These are phyloP conservation scores for Salvelinus alpinus DNA, from an alignment of 2,113 vertebrate species.

Conservation along the genomic window DNA sequence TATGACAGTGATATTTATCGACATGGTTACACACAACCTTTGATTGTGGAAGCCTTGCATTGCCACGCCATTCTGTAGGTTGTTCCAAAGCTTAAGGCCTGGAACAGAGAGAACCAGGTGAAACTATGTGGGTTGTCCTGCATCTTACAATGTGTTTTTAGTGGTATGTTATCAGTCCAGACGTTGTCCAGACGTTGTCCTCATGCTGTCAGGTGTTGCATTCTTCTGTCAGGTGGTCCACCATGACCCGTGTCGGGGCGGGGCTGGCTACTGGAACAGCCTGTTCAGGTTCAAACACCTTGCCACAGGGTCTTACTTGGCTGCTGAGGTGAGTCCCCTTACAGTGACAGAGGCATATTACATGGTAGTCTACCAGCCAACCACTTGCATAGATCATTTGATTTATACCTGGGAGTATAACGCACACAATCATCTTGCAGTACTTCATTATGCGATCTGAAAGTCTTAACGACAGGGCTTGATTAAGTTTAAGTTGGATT, in stretches of 20 bases:
- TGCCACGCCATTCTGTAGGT: no score
- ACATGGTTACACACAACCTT: no score
- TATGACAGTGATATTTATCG: not conserved
- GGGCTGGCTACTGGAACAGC: slow-evolving; percentile 98
- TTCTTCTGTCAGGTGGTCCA: slow-evolving; percentile 80
- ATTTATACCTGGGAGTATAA: not conserved
- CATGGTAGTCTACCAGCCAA: not conserved
- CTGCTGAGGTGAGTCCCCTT: slow-evolving; percentile 85
- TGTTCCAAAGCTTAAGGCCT: no score
- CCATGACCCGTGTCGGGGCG: slow-evolving; percentile 93
- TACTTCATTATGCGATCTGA: no score
- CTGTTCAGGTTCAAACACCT: slow-evolving; percentile 98
- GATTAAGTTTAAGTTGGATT: no score
- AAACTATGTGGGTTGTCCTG: not conserved
- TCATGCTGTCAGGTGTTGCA: not conserved
- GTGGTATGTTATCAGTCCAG: not conserved
- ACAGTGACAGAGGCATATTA: slow-evolving; percentile 30
- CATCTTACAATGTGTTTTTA: not conserved
- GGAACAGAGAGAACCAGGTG: not conserved
- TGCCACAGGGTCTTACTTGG: slow-evolving; percentile 93
- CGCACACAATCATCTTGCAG: no score
- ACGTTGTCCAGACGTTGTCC: no score
- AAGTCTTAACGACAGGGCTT: no score
- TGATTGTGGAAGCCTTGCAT: no score
- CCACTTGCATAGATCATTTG: not conserved